These are phyloP conservation scores for Chrysochloris asiatica DNA, from an alignment of 2,113 vertebrate genomes.

Conservation along the genomic window DNA sequence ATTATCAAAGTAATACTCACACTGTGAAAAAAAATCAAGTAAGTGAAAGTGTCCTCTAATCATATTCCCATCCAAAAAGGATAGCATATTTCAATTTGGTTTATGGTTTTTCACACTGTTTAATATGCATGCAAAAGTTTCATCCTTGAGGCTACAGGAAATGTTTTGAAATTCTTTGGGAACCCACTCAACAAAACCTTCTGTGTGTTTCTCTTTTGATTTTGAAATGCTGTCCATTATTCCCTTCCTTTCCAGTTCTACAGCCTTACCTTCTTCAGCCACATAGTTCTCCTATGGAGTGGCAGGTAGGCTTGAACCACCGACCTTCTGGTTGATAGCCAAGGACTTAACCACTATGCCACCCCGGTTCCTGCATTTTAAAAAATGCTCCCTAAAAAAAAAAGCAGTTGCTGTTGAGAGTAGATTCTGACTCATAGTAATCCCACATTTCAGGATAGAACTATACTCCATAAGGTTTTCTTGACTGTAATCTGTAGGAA, in stretches of 20 bases:
- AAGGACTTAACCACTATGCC: neutral
- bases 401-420: no score
- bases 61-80: neutral
- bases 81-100: neutral
- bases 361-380: no score
- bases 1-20: slow-evolving; percentile 1
- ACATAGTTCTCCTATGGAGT: neutral
- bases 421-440: no score
- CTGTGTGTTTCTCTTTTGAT: neutral
- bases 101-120: neutral
- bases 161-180: neutral
- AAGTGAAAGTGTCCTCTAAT: slow-evolving; percentile 8
- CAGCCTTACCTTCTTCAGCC: neutral
- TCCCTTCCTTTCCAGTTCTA: neutral
- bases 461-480: neutral
- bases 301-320: neutral
- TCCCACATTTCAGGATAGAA: no score
- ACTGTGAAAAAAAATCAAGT: slow-evolving; percentile 2
- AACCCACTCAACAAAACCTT: neutral
- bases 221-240: neutral
- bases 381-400: no score
- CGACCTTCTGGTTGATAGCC: neutral
- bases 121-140: neutral
- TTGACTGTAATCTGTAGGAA: neutral
- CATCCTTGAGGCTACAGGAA: neutral